Conservation (phyloP, 2,888 invertebrate species). For the Trissonchulus latispiculum region DNA sequence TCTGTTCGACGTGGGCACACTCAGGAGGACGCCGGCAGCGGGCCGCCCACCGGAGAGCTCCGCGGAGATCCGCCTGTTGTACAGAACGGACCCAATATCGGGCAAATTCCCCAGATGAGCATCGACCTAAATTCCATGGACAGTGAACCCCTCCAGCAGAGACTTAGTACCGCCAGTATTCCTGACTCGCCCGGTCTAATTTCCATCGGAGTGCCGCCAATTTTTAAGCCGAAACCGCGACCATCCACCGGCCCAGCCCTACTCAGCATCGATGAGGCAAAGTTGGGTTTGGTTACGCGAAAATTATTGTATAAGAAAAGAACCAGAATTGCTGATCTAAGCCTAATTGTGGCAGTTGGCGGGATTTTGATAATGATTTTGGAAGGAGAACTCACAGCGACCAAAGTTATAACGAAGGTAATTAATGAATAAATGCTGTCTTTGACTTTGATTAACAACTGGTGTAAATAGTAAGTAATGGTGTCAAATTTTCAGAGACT, state of each 20-base stretch:
- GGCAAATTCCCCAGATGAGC: neutral
- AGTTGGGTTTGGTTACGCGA: neutral
- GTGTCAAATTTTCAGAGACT: too few relatives aligned
- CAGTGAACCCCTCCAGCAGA: neutral
- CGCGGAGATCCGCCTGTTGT: neutral
- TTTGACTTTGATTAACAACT: too few relatives aligned
- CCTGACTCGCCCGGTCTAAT: neutral
- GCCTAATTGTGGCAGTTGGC: slow-evolving; percentile 1
- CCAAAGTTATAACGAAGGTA: neutral
- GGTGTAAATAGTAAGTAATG: too few relatives aligned
- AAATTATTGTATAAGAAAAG: slow-evolving; percentile 4
- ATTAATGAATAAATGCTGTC: neutral
- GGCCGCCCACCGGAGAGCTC: neutral
- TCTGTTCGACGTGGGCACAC: too few relatives aligned
- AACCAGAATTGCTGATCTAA: neutral
- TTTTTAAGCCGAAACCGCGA: too few relatives aligned
- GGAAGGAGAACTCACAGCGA: slow-evolving; percentile 12
- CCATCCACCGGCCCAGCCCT: neutral
- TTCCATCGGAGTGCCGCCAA: too few relatives aligned
- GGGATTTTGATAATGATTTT: slow-evolving; percentile 15
- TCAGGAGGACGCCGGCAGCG: neutral
- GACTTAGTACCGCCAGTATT: neutral
- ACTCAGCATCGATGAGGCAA: neutral
- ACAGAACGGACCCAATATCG: neutral
- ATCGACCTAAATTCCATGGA: neutral